Conservation (phyloP, 1,140 invertebrate species). For the Macrostomum lignano region DNA sequence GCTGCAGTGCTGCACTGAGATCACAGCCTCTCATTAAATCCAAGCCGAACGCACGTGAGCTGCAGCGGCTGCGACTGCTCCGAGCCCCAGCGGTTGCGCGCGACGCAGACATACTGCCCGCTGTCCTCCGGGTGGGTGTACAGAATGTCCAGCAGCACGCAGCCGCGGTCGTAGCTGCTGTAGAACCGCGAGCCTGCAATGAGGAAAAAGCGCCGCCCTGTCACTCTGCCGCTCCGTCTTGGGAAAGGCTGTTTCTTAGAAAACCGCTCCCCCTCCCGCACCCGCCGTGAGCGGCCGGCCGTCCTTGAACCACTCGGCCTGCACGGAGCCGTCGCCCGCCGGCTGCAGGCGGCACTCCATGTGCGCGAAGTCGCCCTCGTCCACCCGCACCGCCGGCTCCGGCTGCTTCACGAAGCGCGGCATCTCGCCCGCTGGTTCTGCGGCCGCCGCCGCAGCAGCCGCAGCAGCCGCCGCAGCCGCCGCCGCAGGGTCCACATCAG, state of each 20-base stretch:
- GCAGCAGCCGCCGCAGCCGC: too few relatives aligned
- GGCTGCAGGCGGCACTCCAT: conserved; percentile 28
- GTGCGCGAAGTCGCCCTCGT: conserved; percentile 3
- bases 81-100: neutral
- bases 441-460: too few relatives aligned
- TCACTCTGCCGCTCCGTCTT: too few relatives aligned
- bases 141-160: conserved; percentile 1
- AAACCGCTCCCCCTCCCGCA: too few relatives aligned
- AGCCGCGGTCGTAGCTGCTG: conserved; percentile 1
- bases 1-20: neutral
- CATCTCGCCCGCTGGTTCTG: too few relatives aligned
- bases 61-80: neutral
- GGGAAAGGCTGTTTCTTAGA: too few relatives aligned
- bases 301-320: conserved; percentile 92
- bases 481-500: too few relatives aligned
- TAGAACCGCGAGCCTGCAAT: conserved; percentile 3
- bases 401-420: neutral
- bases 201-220: too few relatives aligned
- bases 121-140: conserved; percentile 1
- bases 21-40: neutral
- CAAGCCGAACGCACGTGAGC: neutral
- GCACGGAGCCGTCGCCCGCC: conserved; percentile 75
- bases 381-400: neutral
- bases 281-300: conserved; percentile 33
- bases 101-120: conserved; percentile 4